Evolutionary conservation across 2,113 vertebrate genomes (phyloP).

Genomic region (Zosterops pallidus): DNA sequence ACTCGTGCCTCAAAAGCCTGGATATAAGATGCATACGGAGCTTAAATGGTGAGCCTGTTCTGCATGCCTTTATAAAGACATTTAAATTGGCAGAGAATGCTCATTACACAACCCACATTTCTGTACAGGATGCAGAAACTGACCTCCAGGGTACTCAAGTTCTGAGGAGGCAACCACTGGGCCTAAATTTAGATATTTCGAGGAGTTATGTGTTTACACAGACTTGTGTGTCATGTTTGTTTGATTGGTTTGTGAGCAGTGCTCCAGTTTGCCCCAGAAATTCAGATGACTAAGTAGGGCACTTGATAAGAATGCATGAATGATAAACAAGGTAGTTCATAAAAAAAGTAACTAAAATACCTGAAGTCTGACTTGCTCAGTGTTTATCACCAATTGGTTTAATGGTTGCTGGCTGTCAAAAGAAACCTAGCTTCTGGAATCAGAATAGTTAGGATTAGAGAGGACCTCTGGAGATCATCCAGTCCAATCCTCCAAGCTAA

Average conservation of each 20-base stretch:
- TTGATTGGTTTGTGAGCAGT: neutral
- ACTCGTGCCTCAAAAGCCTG: slow-evolving; percentile 88
- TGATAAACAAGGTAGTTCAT: neutral
- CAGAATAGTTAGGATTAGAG: neutral
- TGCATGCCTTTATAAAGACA: neutral
- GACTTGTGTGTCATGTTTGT: neutral
- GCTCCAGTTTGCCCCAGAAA: neutral
- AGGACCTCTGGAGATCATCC: neutral
- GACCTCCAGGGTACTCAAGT: neutral
- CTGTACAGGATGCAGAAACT: neutral
- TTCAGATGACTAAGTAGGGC: neutral
- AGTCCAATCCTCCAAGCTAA: neutral
- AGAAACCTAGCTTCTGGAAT: neutral
- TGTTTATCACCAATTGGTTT: neutral
- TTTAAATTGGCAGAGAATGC: neutral
- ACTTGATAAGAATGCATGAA: neutral
- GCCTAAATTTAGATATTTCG: neutral
- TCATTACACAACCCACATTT: neutral
- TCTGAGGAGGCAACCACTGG: neutral
- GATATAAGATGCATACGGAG: slow-evolving; percentile 97
- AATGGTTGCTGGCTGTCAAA: neutral
- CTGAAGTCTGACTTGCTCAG: neutral
- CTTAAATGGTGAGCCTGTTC: slow-evolving; percentile 85
- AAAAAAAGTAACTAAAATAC: neutral
- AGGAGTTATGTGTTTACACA: neutral